Base-by-base conservation (phyloP, 2,113 vertebrate genomes). In the Argyrosomus japonicus region DNA sequence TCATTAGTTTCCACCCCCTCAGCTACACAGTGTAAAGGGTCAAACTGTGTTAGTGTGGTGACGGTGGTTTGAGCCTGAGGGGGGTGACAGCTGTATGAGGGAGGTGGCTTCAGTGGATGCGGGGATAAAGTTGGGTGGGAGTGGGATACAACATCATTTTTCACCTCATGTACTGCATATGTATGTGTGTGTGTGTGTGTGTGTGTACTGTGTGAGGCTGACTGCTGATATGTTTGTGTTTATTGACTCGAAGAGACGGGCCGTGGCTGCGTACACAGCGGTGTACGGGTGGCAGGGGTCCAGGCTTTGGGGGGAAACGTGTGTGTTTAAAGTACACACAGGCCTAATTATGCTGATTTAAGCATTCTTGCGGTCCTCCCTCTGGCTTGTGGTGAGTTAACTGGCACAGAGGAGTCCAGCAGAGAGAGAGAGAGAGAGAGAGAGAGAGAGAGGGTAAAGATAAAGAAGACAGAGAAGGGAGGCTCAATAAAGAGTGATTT, bases 341-440 rank as follows among this genome's bases (percentile, higher is more conserved):
- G 83, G 89, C 91, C 89, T 94, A 93, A 93, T 92, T 91, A 91
- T 93, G 93, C 92, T 95, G 94, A 94, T 94, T 94, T 92, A 94
- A 93, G 91, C 92, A 93, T 93, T 94, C 92, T 93, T 94, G 91
- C 72, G 92, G 92, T 92, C 90, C 85, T 93, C 92, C 91, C 93
- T 91, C 84, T 91, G 91, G 92, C 92, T 94, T 93, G 92, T 81
- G 89, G 93, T 86, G 90, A 90, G 89, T 91, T 93, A 94, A 93
- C 91, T 91, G 92, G 91, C 88, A 89, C 84, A 81, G 88, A 76
- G 89, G 87, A 76, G 78, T 91, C 88, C 84, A 90, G 85, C 91
- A 83, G 79, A 75, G 88, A 83, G 83, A 8, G 84, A 71, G 69
- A 71, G 79, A 45, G 71, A 19, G 50, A 11, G 68, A 27, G 64